Base-by-base conservation (phyloP, 2,797 vertebrate genomes). In the Discoglossus pictus region DNA sequence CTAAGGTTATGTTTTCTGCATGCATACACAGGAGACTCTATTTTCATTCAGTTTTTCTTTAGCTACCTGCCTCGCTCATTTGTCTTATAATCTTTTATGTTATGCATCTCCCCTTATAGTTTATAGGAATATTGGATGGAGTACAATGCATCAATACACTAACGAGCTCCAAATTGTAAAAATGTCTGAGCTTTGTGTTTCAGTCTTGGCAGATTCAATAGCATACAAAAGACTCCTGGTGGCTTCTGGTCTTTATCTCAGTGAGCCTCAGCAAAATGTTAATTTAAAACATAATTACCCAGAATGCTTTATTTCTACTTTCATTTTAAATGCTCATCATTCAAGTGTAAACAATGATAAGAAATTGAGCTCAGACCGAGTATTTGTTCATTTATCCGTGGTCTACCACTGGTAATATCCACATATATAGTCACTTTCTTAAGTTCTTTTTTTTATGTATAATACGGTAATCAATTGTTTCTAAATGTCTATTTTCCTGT, bases 251-350 rank as follows among this genome's bases (percentile, higher is more conserved):
- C 15, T 60, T 65, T 55, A 39, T 27, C 42, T 24, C 4, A n/a
- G 9, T 65, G 51, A 56, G 17, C 50, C 40, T 72, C 61, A 65
- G 31, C 62, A 38, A 74, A 69, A 62, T 48, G 46, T 10, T 62
- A 46, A 53, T 65, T 68, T 56, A 13, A 27, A 60, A 11, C 20
- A 9, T 17, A 7, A 58, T 1, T 6, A 23, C 40, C 34, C 18
- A 10, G 47, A 58, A 59, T 56, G n/a, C 23, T 11, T 40, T 73
- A 52, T 40, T 43, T 56, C 35, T 44, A 56, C 47, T 55, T 64
- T 77, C 12, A 64, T 25, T 31, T 39, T 55, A 54, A 62, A 2
- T n/a, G 20, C 53, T 56, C 23, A 12, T 40, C 11, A 66, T 9
- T 65, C 3, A 70, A 34, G n/a, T 56, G 47, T 12, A 50, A 52